Base-by-base conservation (phyloP, 2,797 vertebrate genomes). In the Microctenopoma steveboyesi region DNA sequence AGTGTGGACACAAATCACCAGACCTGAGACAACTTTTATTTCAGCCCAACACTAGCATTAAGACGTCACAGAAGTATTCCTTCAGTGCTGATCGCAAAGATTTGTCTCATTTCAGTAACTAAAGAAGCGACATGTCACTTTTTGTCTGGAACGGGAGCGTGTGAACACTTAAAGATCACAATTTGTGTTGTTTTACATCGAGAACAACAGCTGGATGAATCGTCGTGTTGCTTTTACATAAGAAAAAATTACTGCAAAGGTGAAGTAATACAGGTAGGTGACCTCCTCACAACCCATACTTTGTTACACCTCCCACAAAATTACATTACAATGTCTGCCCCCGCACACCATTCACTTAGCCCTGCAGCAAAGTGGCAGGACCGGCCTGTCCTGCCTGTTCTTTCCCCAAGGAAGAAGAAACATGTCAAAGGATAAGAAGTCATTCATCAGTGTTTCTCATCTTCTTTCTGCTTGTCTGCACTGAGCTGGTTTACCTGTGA, bases 401-500 rank as follows among this genome's bases (percentile, higher is more conserved):
- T 67, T 65, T n/a, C 59, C 79, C 72, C 2, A 14, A 55, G 68
- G 81, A 76, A 70, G 74, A 76, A 86, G 52, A 45, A 69, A 73
- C 66, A 40, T 83, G 86, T 90, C 87, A 87, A 50, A 74, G 18
- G 67, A 81, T 64, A 79, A 70, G 65, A 57, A 86, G 73, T 86
- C 84, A 88, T 87, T 83, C 53, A 87, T 93, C 87, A 86, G 3
- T 62, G 56, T 74, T 76, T 75, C 80, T 83, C 67, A 79, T 85
- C 83, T 84, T 67, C 80, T 83, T 84, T 84, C 82, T 83, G 83
- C 78, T 81, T 88, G 86, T 85, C 83, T 90, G 83, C 81, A 76
- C 78, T 76, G 78, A 82, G 83, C 52, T 53, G 61, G 54, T 81
- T 83, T 86, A 90, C 87, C 84, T 92, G 91, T 2, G 13, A 55